These are phyloP conservation scores for Peromyscus melanophrys DNA, from an alignment of 2,797 vertebrate species.

Conservation along the genomic window DNA sequence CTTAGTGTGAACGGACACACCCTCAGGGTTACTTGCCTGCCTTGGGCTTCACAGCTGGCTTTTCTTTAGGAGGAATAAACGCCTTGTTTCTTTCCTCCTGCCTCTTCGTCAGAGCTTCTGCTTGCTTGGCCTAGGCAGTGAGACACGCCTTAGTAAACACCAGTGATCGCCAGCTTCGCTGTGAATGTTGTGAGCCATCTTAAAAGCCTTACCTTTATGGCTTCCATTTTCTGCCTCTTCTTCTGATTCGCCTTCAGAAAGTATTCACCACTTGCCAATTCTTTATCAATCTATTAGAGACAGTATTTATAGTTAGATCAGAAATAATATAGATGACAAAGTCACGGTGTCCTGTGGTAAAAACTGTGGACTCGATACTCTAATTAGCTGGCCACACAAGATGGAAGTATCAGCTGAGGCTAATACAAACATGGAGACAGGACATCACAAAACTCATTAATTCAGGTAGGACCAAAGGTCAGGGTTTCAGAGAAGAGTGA, in stretches of 20 bases:
- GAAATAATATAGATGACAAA: constrained; percentile 48
- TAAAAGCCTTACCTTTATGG: constrained; percentile 93
- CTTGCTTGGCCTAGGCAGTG: constrained; percentile 93
- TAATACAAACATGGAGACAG: neutral
- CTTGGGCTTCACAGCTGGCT: constrained; percentile 89
- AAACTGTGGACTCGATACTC: neutral
- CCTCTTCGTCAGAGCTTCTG: constrained; percentile 93
- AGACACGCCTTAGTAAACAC: constrained; percentile 47
- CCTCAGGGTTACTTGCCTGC: constrained; percentile 88
- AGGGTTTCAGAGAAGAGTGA: neutral
- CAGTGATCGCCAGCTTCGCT: neutral
- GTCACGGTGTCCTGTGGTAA: neutral
- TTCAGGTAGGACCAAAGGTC: neutral
- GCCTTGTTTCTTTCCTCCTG: constrained; percentile 97
- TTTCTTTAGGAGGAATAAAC: constrained; percentile 98
- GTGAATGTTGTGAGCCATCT: neutral
- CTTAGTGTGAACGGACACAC: neutral
- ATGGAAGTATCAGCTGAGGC: neutral
- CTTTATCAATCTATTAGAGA: constrained; percentile 93
- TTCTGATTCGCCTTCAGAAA: constrained; percentile 96
- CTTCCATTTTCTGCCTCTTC: constrained; percentile 94
- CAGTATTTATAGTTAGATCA: constrained; percentile 40
- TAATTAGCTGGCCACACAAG: neutral
- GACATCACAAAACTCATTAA: neutral
- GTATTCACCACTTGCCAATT: constrained; percentile 97